Evolutionary conservation across 2,113 vertebrate species (phyloP), one percentile per base, ranked within the genome.

Genomic region (Gila orcuttii): DNA sequence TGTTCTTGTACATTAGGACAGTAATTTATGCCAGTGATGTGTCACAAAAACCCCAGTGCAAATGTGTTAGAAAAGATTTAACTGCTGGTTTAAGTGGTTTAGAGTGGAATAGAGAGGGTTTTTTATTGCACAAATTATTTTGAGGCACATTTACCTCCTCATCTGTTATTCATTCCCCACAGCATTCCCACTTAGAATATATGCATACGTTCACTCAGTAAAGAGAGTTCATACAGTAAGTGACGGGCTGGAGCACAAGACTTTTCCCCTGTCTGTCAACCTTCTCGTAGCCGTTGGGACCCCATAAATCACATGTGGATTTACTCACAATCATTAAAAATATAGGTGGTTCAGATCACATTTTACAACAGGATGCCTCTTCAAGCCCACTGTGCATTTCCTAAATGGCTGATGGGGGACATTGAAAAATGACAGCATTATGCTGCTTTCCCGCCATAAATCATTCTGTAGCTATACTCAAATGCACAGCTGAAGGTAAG

Each of bases 241-340:
- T 82, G 79, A 85, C 66, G 25, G 52, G 12, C 12, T 36, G 77
- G 21, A 88, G 86, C 81, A 69, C 62, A 5, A 50, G 64, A 55
- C 42, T 80, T 39, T 17, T 45, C 23, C 50, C 55, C 68, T 59
- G 82, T 89, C 80, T 74, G 52, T 45, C 83, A 52, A 84, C 89
- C 77, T 74, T 42, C 62, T 83, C 39, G 12, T 87, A 62, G 36
- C 74, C 68, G 42, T n/a, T 73, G 62, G 57, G 82, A 85, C 73
- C 47, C 25, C 86, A 88, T 91, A 90, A 78, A 92, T 93, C 93
- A 91, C 84, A 45, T 36, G 80, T 91, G 90, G 89, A 92, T 93
- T 93, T 93, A 92, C 90, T 89, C 83, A 79, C 85, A 83, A 83
- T 89, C 89, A 91, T 93, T 91, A 93, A 92, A 92, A 90, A 92